Evolutionary conservation across 1,140 invertebrate genomes (phyloP), one percentile per base, ranked within the genome.

Genomic region (Sycobia sp.): DNA sequence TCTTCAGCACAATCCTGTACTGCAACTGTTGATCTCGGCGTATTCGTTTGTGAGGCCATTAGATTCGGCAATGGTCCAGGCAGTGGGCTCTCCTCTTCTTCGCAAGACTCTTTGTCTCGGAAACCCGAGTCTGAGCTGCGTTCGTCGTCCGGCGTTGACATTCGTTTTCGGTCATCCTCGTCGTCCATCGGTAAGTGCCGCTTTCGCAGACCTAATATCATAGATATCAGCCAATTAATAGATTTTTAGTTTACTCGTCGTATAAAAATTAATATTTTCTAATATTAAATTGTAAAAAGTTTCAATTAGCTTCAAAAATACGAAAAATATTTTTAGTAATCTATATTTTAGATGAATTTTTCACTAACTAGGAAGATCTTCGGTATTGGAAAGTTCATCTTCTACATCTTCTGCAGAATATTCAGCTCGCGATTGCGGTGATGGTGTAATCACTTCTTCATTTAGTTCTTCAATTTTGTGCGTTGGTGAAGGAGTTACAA

Each of bases 71-170:
- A 58, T 32, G 68, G 63, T 16, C 69, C 67, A 3, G 73, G 54
- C 29, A 74, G 63, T 13, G 75, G 69, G 56, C 74, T 82, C 39
- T 84, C 83, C 34, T 84, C 83, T 29, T 83, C 83, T 65, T 84
- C 82, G 58, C 80, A 84, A 5, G 80, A 83, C 58, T 84, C 83
- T 65, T 85, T 85, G 43, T 85, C 84, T 13, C 83, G 72, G 44
- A 84, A 85, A 57, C 84, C 84, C 9, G 83, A 84, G 58, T 85
- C 84, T 7, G 82, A 84, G 59, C 84, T 85, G 38, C 83, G 72
- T 54, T 85, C 84, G 27, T 85, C 84, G 54, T 85, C 84, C 0
- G 84, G 84, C 0, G 84, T 85, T 8, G 79, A 78, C 7, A 82
- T 66, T n/a, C 74, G 70, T 54, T 84, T 83, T 14, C 76, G 71